Percentiles rank a stretch among this genome's conserved stretches.
Evolutionary conservation across 2,797 vertebrate genomes (phyloP).

Genomic region (Anolis apletophallus): DNA sequence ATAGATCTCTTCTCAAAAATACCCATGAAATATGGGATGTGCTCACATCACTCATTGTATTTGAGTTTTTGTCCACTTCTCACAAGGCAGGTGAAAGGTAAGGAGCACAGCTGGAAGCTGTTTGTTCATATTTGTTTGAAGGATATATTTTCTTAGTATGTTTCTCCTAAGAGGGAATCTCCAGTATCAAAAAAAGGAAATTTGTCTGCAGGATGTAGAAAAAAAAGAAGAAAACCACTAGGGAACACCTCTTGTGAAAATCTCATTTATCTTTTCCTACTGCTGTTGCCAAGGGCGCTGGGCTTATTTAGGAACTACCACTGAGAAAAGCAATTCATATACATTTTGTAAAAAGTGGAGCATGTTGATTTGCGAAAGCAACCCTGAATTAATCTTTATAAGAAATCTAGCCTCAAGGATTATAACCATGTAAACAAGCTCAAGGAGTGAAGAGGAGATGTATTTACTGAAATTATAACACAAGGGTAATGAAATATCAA

Average conservation of each 20-base stretch:
- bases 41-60: not conserved
- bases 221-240: not conserved
- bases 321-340: not conserved
- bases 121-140: not conserved
- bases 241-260: not conserved
- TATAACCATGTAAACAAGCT: not conserved
- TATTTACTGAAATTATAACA: not conserved
- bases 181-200: not conserved
- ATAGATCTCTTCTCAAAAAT: not conserved
- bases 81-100: not conserved
- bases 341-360: not conserved
- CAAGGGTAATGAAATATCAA: too few species aligned
- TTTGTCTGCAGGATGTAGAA: not conserved
- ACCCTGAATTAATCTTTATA: not conserved
- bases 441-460: not conserved
- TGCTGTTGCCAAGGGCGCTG: not conserved
- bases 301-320: not conserved
- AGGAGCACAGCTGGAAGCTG: not conserved
- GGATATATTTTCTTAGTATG: not conserved
- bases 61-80: not conserved
- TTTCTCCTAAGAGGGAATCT: not conserved
- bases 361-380: not conserved
- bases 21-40: not conserved
- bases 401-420: not conserved
- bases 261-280: not conserved